phyloP scores from a whole-genome alignment of 2,113 vertebrate species.

The Regulus satrapa region DNA sequence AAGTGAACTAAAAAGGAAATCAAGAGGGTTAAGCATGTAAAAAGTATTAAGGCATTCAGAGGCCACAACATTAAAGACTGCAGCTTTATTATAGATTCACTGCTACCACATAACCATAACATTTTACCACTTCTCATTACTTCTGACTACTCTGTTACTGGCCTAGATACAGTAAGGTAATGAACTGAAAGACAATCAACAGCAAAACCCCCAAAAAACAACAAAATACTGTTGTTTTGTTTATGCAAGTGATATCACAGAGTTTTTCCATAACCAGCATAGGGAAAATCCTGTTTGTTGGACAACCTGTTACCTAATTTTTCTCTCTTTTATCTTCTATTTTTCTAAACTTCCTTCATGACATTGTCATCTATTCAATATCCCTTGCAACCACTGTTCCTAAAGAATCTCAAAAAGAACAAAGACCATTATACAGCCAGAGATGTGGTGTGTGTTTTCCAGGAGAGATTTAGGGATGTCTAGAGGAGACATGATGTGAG shows the following conservation, averaged over 20 bases:
- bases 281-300: background rate
- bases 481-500: background rate
- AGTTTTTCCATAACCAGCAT: background rate
- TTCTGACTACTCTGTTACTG: background rate
- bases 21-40: background rate
- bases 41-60: background rate
- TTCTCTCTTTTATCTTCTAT: background rate
- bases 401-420: background rate
- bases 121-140: background rate
- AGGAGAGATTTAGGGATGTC: background rate
- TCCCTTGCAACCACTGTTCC: background rate
- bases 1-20: background rate
- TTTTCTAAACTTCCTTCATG: background rate
- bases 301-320: background rate
- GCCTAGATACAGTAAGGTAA: background rate
- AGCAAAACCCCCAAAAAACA: background rate
- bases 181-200: background rate
- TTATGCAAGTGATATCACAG: background rate
- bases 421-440: background rate
- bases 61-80: background rate
- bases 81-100: background rate
- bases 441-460: background rate
- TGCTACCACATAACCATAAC: background rate
- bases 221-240: background rate
- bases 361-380: background rate